A percentile compares a stretch with the other conserved stretches of the same genome.
These are phyloP conservation scores for Nebria brevicollis DNA, from an alignment of 2,888 invertebrate species.

Conservation along the genomic window DNA sequence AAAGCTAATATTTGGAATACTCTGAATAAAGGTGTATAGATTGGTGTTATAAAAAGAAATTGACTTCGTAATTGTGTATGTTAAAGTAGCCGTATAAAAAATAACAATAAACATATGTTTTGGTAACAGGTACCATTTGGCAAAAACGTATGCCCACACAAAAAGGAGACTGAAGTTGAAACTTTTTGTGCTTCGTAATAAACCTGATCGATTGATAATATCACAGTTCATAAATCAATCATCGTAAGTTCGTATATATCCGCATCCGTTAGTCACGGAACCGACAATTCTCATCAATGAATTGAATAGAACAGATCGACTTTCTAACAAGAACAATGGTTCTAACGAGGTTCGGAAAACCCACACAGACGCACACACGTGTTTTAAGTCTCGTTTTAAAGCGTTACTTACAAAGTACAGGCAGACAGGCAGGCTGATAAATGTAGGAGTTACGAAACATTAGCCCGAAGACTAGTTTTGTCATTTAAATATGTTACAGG, in stretches of 20 bases:
- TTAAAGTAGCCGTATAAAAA: no score
- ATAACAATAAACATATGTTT: no score
- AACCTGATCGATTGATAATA: not conserved
- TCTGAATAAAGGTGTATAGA: no score
- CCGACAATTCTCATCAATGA: constrained; percentile 35
- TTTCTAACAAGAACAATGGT: constrained; percentile 46
- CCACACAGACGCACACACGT: constrained; percentile 18
- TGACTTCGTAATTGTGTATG: no score
- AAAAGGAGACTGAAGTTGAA: not conserved
- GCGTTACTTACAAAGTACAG: not conserved
- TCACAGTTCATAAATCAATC: not conserved
- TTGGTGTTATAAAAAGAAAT: no score
- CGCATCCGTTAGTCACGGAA: not conserved
- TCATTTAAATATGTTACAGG: not conserved
- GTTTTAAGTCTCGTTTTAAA: constrained; percentile 1
- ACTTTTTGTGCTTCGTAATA: not conserved
- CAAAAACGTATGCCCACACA: not conserved
- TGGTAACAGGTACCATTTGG: no score
- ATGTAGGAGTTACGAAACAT: not conserved
- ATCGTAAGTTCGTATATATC: not conserved
- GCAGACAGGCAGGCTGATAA: not conserved
- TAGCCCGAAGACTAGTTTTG: not conserved
- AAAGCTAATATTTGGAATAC: no score
- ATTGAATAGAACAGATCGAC: constrained; percentile 26
- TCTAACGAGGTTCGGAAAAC: constrained; percentile 43